Evolutionary conservation across 2,797 vertebrate species (phyloP).

Genomic region (Microctenopoma steveboyesi): DNA sequence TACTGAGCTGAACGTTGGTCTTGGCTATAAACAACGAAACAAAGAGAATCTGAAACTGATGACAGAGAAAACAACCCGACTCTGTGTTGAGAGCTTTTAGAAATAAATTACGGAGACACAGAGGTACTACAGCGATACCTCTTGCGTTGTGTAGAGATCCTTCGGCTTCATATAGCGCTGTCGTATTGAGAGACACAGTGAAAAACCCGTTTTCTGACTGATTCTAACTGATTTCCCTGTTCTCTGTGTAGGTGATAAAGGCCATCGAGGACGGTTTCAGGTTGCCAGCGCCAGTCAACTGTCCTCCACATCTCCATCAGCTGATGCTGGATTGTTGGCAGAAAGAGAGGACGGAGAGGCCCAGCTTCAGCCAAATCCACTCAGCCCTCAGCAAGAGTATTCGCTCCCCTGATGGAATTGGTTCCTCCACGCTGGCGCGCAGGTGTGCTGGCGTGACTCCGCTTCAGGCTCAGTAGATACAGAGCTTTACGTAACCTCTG

Average conservation of each 20-base stretch:
- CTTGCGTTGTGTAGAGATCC: too few relatives aligned
- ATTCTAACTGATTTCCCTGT: background rate
- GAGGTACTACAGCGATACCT: too few relatives aligned
- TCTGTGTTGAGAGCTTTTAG: too few relatives aligned
- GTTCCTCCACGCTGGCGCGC: conserved; percentile 82
- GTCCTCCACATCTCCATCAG: conserved; percentile 88
- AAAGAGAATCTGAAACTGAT: too few relatives aligned
- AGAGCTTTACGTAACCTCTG: accelerated
- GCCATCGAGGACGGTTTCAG: conserved; percentile 96
- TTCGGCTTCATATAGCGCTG: too few relatives aligned
- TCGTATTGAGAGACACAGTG: too few relatives aligned
- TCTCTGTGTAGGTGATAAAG: conserved; percentile 89
- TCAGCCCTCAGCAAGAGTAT: conserved; percentile 89
- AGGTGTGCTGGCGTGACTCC: conserved; percentile 58
- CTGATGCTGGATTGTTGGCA: conserved; percentile 96
- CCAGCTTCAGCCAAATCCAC: conserved; percentile 94
- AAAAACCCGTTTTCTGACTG: background rate
- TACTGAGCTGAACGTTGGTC: too few relatives aligned
- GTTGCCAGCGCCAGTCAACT: conserved; percentile 91
- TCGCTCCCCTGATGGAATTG: conserved; percentile 85
- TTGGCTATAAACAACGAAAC: too few relatives aligned
- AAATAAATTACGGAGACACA: too few relatives aligned
- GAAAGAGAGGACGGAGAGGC: conserved; percentile 90
- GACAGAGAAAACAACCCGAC: too few relatives aligned
- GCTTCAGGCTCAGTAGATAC: background rate